Percentiles rank a stretch among this genome's conserved stretches.
phyloP scores from a whole-genome alignment of 2,888 invertebrate species.

The Agriopis leucophaearia region DNA sequence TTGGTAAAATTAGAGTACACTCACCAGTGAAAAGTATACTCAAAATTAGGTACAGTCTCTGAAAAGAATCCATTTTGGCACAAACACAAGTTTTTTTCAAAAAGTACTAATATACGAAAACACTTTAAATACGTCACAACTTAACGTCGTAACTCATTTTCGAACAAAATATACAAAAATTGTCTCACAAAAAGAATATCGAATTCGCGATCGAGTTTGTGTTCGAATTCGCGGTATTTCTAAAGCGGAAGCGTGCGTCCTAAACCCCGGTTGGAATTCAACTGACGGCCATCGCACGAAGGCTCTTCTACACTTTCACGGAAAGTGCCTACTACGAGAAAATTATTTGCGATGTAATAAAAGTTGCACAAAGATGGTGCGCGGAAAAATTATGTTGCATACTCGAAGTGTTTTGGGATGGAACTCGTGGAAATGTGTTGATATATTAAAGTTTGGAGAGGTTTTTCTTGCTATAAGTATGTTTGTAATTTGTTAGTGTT shows the following conservation, averaged over 20 bases:
- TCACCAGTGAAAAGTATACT: slow-evolving; percentile 44
- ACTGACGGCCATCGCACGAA: slow-evolving; percentile 34
- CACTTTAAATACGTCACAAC: slow-evolving; percentile 23
- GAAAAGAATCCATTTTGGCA: slow-evolving; percentile 45
- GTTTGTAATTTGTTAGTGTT: neutral
- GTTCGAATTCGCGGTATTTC: slow-evolving; percentile 37
- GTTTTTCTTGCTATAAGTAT: neutral
- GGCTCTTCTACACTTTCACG: slow-evolving; percentile 21
- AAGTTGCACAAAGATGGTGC: slow-evolving; percentile 47
- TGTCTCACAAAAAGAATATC: slow-evolving; percentile 16
- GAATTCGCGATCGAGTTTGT: slow-evolving; percentile 24
- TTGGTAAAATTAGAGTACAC: slow-evolving; percentile 15
- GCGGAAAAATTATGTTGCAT: slow-evolving; percentile 45
- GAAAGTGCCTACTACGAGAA: slow-evolving; percentile 38
- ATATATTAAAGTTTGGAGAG: slow-evolving; percentile 15
- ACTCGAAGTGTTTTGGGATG: slow-evolving; percentile 24
- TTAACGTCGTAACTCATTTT: slow-evolving; percentile 46
- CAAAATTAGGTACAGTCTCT: slow-evolving; percentile 32
- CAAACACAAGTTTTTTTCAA: slow-evolving; percentile 24
- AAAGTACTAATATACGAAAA: slow-evolving; percentile 1
- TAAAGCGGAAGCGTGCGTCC: slow-evolving; percentile 31
- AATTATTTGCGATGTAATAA: slow-evolving; percentile 54
- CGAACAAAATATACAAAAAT: neutral
- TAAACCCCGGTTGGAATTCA: slow-evolving; percentile 13
- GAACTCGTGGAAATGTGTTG: slow-evolving; percentile 34